Base-by-base conservation (phyloP, 2,888 invertebrate species). In the Harmothoe impar region DNA sequence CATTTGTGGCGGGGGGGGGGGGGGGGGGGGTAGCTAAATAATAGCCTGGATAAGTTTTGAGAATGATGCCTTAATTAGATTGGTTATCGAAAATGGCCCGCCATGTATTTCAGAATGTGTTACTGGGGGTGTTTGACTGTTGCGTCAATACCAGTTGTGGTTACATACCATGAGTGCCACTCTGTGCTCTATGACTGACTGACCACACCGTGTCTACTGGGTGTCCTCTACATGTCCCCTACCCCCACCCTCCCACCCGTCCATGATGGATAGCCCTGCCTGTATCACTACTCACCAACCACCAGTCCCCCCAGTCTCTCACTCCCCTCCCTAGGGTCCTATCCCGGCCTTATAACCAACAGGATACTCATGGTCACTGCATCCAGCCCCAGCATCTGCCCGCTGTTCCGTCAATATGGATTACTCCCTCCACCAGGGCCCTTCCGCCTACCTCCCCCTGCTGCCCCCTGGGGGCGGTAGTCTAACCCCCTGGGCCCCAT, bases 301-400 rank as follows among this genome's bases (percentile, higher is more conserved):
- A 7, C 43, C 43, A 43, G 43, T 43, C 43, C 43, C 43, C 43
- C 10, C 43, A 43, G 81, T 33, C 33, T 35, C 35, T 35, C 3
- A 0, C 35, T 5, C 35, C 43, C 15, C 81, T 81, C 81, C 81
- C 81, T 0, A 15, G 81, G 81, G 81, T 81, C 81, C 81, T 81
- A 81, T 81, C 81, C 35, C n/a, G n/a, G 81, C n/a, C 81, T 43
- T 81, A 81, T 81, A 81, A 81, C 81, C 81, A 33, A 81, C 81
- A 81, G 81, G 81, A 81, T 81, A 35, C 33, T 81, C 81, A 81
- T 43, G 81, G 81, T 81, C 81, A 81, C 81, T 81, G 81, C 81
- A 81, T 81, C 81, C 17, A 81, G 35, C 33, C 35, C n/a, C 81
- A 17, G 35, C 81, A 81, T 81, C 81, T 81, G 43, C 10, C 33